A percentile compares a stretch with the other conserved stretches of the same genome.
Conservation (phyloP, 2,113 vertebrate genomes). For the Theristicus caerulescens region DNA sequence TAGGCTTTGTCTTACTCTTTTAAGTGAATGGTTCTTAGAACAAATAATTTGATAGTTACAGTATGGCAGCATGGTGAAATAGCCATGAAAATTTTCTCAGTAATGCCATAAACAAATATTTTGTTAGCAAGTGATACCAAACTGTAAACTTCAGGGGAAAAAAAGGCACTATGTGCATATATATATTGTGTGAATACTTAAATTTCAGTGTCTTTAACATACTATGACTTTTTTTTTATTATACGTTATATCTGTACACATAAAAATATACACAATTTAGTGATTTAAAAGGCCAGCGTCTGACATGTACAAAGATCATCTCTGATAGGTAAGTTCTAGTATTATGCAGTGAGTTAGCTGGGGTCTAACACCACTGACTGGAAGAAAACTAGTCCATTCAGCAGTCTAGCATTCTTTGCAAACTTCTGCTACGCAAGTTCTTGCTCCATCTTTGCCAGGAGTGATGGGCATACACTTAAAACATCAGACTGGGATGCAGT, state of each 20-base stretch:
- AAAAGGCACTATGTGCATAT: background rate
- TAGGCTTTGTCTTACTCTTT: background rate
- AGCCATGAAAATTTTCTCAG: background rate
- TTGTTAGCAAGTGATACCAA: background rate
- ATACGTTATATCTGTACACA: background rate
- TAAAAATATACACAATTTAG: background rate
- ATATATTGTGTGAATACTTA: background rate
- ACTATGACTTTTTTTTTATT: background rate
- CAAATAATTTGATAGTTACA: background rate
- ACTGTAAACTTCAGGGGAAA: accelerated
- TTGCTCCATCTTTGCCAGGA: background rate
- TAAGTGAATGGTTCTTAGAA: background rate
- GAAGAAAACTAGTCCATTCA: background rate
- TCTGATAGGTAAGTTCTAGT: background rate
- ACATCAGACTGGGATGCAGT: background rate
- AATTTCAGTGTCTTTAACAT: background rate
- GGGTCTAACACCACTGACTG: background rate
- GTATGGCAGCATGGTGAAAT: background rate
- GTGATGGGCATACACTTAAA: background rate
- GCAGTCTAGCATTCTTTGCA: background rate
- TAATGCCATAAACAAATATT: background rate
- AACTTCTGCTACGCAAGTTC: background rate
- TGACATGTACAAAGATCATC: background rate
- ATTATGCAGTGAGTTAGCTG: background rate
- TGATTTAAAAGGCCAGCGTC: background rate